Base-by-base conservation (phyloP, 2,797 vertebrate genomes). In the Siniperca scherzeri region DNA sequence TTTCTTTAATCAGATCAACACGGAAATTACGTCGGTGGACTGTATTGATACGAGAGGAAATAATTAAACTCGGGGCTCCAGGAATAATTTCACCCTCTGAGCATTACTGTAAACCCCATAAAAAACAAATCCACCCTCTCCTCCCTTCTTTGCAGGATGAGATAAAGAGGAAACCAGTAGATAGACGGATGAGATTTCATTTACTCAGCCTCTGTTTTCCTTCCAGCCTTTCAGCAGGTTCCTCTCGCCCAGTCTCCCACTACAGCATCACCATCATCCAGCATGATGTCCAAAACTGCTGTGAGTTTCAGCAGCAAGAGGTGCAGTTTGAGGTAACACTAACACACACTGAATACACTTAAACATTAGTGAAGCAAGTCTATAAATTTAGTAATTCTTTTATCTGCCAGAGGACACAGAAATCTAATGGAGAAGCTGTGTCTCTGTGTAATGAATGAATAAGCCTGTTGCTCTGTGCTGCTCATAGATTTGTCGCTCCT, bases 1-100 rank as follows among this genome's bases (percentile, higher is more conserved):
- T 95, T 95, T 93, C 89, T 90, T 83, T 96, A 96, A 96, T 96
- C 92, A 92, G 93, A 96, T 96, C 91, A 96, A 95, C 94, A 92
- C 93, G 94, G 95, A 96, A 95, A 96, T 96, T 93, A 94, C 91
- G 91, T 95, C 86, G 93, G 92, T 93, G 87, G 89, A 90, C 90
- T 92, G 91, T 94, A 96, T 95, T 94, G 94, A 95, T 96, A 95
- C 90, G 90, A 93, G 93, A 93, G 94, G 94, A 96, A 96, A 96
- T 95, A 95, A 96, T 96, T 96, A 93, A 94, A 94, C 93, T 94
- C 87, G 46, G 88, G 88, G 87, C 92, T 93, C 93, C 94, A 93
- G 91, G 92, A 96, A 96, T 95, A 95, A 95, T 96, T 96, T 95
- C 92, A 94, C 93, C 95, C 94, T 87, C 89, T 81, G 86, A 91